Evolutionary conservation across 1,140 invertebrate genomes (phyloP).

Genomic region (Eumaeus atala): DNA sequence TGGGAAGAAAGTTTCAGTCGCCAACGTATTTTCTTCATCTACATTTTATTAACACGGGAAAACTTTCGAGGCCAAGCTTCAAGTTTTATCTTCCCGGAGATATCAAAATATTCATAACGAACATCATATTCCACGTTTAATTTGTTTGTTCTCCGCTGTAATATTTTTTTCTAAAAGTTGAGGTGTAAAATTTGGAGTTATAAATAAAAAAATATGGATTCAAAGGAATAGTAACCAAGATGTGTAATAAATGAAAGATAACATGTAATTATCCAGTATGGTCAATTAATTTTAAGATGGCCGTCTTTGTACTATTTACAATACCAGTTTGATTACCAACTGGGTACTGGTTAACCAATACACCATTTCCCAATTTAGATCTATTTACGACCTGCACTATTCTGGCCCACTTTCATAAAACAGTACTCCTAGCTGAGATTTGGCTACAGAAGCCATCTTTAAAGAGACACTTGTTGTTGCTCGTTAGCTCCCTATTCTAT

Average conservation of each 20-base stretch:
- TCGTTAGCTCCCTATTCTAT: no score
- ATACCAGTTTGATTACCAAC: no score
- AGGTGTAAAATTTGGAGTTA: neutral
- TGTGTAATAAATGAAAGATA: no score
- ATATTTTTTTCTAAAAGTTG: neutral
- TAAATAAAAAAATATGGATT: neutral
- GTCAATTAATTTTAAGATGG: no score
- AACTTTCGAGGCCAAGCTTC: conserved; percentile 21
- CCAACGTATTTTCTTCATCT: conserved; percentile 32
- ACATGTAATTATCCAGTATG: no score
- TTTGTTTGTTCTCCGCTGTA: neutral
- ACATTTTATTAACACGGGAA: conserved; percentile 38
- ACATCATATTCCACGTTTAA: neutral
- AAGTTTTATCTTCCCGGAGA: neutral
- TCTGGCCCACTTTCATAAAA: no score
- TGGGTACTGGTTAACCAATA: no score
- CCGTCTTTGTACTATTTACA: neutral
- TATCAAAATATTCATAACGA: neutral
- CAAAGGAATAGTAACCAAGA: neutral
- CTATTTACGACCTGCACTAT: no score
- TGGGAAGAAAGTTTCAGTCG: conserved; percentile 14
- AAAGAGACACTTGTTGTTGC: no score
- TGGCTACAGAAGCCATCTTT: no score
- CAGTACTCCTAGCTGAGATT: no score
- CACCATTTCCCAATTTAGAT: no score